Conservation (phyloP, 2,888 invertebrate genomes). For the Cremastobaeus sp. region DNA sequence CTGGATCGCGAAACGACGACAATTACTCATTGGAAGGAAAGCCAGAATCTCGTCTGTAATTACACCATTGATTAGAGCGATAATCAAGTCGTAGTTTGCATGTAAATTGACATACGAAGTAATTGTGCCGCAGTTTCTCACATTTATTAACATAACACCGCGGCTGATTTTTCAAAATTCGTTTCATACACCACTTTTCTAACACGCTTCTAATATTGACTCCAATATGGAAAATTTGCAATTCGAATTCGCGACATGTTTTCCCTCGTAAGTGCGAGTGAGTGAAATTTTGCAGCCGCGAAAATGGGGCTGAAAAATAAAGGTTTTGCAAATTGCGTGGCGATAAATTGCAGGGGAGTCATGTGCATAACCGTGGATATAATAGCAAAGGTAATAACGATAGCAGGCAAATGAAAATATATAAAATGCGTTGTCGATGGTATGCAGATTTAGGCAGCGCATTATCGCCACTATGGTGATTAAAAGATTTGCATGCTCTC, state of each 20-base stretch:
- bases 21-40: constrained; percentile 50
- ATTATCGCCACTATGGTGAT: constrained; percentile 5
- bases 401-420: too few species aligned
- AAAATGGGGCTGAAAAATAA: too few species aligned
- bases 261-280: too few species aligned
- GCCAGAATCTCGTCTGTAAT: constrained; percentile 33
- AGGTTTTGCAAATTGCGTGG: too few species aligned
- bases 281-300: too few species aligned
- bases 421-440: too few species aligned
- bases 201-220: not conserved
- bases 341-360: too few species aligned
- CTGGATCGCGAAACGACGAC: constrained; percentile 44
- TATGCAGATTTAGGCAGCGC: constrained; percentile 11
- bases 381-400: too few species aligned
- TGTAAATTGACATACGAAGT: constrained; percentile 40
- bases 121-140: constrained; percentile 52
- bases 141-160: constrained; percentile 34
- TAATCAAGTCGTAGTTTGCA: constrained; percentile 47
- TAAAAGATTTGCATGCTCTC: constrained; percentile 35
- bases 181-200: too few species aligned
- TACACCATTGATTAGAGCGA: constrained; percentile 48
- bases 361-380: too few species aligned
- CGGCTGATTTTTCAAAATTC: not conserved
- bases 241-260: too few species aligned
- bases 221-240: not conserved